phyloP scores from a whole-genome alignment of 2,797 vertebrate genomes.

The Ispidina lecontei region DNA sequence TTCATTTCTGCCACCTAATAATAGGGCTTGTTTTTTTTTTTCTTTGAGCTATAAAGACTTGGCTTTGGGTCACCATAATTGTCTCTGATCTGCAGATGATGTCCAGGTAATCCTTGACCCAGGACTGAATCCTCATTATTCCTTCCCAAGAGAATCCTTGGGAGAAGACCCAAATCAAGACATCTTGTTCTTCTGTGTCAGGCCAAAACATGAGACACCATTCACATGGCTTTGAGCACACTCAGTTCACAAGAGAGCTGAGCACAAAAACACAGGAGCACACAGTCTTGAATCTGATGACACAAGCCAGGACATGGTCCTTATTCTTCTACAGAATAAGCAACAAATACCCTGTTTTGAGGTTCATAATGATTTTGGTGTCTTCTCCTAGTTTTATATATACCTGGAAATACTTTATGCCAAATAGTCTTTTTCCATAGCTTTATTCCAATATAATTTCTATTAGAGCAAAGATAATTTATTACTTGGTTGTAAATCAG shows the following conservation, averaged over 20 bases:
- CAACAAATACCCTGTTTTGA: neutral
- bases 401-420: neutral
- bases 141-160: no score
- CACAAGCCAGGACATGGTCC: neutral
- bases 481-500: neutral
- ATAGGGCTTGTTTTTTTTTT: no score
- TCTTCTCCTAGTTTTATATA: neutral
- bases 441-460: neutral
- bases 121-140: no score
- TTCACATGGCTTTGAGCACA: neutral
- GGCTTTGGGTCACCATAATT: no score
- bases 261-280: neutral
- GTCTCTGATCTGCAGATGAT: no score
- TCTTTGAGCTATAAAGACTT: no score
- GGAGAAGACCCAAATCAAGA: neutral
- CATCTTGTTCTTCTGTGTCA: neutral
- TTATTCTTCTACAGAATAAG: neutral
- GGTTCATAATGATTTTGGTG: neutral
- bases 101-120: no score
- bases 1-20: no score
- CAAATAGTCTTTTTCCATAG: neutral
- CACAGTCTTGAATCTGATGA: neutral
- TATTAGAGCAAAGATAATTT: neutral
- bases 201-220: neutral
- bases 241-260: neutral